These are phyloP conservation scores for Helarctos malayanus DNA, from an alignment of 2,797 vertebrate species.

Conservation along the genomic window DNA sequence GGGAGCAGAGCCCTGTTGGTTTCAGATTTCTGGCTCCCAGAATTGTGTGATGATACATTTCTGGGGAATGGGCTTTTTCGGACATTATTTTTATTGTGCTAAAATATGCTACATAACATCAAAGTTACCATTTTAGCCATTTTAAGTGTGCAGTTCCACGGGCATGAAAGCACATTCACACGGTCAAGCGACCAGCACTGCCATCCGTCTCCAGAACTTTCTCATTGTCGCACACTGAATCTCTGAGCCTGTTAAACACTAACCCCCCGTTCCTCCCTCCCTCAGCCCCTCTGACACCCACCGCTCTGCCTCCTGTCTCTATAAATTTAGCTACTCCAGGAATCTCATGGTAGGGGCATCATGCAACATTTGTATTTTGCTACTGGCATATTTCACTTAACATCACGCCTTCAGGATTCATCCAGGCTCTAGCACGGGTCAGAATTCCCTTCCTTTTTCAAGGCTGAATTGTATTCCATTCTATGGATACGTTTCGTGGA, in stretches of 20 bases:
- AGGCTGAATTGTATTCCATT: background rate
- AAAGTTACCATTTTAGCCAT: background rate
- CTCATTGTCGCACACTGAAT: background rate
- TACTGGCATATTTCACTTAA: background rate
- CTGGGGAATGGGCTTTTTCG: background rate
- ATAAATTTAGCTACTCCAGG: background rate
- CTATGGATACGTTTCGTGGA: background rate
- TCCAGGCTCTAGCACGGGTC: background rate
- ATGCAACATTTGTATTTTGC: background rate
- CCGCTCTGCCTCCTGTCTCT: background rate
- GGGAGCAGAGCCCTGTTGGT: accelerated
- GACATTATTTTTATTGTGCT: background rate
- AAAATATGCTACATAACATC: background rate
- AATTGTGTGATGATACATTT: background rate
- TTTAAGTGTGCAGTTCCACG: background rate
- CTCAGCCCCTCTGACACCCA: background rate
- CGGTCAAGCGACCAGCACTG: accelerated
- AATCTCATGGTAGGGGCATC: background rate
- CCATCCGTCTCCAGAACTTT: background rate
- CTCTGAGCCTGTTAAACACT: background rate
- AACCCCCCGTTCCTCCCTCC: background rate
- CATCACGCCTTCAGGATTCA: background rate
- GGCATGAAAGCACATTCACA: background rate
- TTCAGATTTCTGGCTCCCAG: background rate
- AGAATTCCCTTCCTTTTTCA: background rate